Conservation (phyloP, 53 echinoderm and acorn worm species). For the Echinarachnius parma region DNA sequence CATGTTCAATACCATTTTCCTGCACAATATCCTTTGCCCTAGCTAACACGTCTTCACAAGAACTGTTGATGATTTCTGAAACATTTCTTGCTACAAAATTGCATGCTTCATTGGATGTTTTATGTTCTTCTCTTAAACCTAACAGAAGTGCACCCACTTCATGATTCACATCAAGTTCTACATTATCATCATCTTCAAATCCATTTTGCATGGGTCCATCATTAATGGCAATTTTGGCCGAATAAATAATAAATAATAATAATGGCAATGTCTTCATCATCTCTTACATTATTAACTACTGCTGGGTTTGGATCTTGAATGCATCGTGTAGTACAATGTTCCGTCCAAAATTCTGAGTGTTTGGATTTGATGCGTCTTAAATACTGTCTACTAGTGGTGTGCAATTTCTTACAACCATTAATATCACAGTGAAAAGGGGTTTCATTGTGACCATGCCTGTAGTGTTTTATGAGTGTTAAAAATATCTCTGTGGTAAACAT, state of each 20-base stretch:
- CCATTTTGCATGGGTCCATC: neutral
- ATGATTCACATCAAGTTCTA: slow-evolving; percentile 28
- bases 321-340: slow-evolving; percentile 20
- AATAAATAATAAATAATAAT: neutral
- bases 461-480: slow-evolving; percentile 33
- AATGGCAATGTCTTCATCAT: slow-evolving; percentile 6
- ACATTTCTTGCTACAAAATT: slow-evolving; percentile 23
- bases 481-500: slow-evolving; percentile 8
- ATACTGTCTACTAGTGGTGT: slow-evolving; percentile 12
- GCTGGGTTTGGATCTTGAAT: neutral
- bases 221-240: neutral
- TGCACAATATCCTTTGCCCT: slow-evolving; percentile 8
- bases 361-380: slow-evolving; percentile 25
- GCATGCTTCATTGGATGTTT: slow-evolving; percentile 18
- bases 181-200: slow-evolving; percentile 2
- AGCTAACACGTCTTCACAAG: slow-evolving; percentile 3
- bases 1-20: slow-evolving; percentile 20
- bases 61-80: slow-evolving; percentile 10
- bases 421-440: slow-evolving; percentile 16
- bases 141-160: slow-evolving; percentile 23
- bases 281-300: slow-evolving; percentile 4
- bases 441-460: slow-evolving; percentile 34
- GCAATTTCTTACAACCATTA: slow-evolving; percentile 35
- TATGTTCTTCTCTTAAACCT: slow-evolving; percentile 23
- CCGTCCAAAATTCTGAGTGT: slow-evolving; percentile 27